Percentiles rank a stretch among this genome's conserved stretches.
phyloP scores from a whole-genome alignment of 2,888 invertebrate genomes.

The Matsumyia berberina region DNA sequence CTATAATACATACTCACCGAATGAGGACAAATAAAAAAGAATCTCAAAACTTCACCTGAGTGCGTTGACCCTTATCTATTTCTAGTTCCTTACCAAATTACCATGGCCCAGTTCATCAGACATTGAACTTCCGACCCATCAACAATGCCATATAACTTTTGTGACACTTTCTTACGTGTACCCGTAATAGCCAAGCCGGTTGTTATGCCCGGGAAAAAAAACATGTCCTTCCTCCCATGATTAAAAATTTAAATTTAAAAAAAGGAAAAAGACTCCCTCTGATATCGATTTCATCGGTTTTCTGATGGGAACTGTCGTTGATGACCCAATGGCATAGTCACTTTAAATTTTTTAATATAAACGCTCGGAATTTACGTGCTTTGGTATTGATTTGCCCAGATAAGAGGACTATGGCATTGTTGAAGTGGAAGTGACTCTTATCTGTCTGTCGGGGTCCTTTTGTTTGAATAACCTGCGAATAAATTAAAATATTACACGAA shows the following conservation, averaged over 20 bases:
- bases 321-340: conserved; percentile 4
- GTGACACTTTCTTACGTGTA: neutral
- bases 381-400: conserved; percentile 46
- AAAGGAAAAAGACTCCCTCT: conserved; percentile 1
- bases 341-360: conserved; percentile 47
- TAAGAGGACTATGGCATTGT: conserved; percentile 47
- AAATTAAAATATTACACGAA: conserved; percentile 47
- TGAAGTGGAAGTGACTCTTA: conserved; percentile 62
- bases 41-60: neutral
- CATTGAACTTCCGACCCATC: conserved; percentile 5
- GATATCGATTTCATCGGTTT: conserved; percentile 52
- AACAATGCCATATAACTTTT: neutral
- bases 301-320: conserved; percentile 2
- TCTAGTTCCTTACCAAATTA: neutral
- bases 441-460: conserved; percentile 28
- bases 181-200: neutral
- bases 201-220: conserved; percentile 4
- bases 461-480: conserved; percentile 38
- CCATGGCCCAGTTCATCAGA: conserved; percentile 2
- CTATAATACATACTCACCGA: neutral
- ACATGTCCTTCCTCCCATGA: conserved; percentile 61
- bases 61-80: neutral
- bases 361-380: neutral
- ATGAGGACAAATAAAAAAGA: neutral
- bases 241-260: conserved; percentile 58